Evolutionary conservation across 2,797 vertebrate genomes (phyloP).

Genomic region (Enteromius argenteus): DNA sequence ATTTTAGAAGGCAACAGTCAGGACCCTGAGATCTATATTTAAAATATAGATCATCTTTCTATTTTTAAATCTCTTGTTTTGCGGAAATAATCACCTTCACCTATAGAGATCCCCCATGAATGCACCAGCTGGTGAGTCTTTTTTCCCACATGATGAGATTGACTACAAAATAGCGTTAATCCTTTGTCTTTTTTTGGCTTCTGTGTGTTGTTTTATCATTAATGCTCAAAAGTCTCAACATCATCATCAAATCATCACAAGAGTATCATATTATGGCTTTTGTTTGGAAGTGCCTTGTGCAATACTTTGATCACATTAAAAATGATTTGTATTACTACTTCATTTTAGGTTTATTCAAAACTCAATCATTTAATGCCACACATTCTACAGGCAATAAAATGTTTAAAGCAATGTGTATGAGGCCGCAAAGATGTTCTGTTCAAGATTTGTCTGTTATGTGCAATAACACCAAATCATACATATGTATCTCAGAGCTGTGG

Average conservation of each 20-base stretch:
- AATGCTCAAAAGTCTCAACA: not conserved
- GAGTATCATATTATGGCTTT: not conserved
- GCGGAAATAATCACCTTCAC: constrained; percentile 21
- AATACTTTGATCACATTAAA: constrained; percentile 39
- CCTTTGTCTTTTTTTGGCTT: not conserved
- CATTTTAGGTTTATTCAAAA: not conserved
- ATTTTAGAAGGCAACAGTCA: not conserved
- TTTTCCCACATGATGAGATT: constrained; percentile 6
- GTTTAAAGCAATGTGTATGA: not conserved
- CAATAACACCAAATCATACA: constrained; percentile 44
- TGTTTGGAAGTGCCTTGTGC: not conserved
- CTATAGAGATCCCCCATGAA: constrained; percentile 41
- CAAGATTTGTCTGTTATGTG: constrained; percentile 4
- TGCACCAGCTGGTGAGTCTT: constrained; percentile 36
- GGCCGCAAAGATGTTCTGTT: constrained; percentile 17
- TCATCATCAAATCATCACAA: not conserved
- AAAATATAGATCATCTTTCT: not conserved
- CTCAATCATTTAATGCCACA: constrained; percentile 7
- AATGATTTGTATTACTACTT: constrained; percentile 5
- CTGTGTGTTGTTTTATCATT: not conserved
- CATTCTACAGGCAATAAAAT: constrained; percentile 13
- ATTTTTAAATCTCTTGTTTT: constrained; percentile 23
- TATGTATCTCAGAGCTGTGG: constrained; percentile 49
- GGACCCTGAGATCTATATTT: not conserved
- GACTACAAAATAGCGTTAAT: constrained; percentile 25